These are phyloP conservation scores for Dryadula phaetusa DNA, from an alignment of 2,888 invertebrate genomes.

Conservation along the genomic window DNA sequence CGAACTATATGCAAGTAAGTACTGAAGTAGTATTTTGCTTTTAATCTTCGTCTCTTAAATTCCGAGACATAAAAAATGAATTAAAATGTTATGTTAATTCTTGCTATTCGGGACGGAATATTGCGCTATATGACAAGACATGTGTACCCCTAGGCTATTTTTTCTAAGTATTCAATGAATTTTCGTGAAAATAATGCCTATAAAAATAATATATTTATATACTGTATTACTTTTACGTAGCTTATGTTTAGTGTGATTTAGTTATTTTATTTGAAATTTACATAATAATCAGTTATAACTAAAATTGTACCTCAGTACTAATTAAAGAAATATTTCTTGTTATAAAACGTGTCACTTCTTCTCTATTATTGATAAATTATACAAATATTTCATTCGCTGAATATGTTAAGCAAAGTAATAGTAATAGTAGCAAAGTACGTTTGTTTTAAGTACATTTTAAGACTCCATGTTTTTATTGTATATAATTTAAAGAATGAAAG, in stretches of 20 bases:
- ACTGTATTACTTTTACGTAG: neutral
- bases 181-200: neutral
- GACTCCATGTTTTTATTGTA: neutral
- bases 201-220: slow-evolving; percentile 1
- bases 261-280: neutral
- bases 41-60: too few relatives aligned
- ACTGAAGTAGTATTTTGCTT: too few relatives aligned
- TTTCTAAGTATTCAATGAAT: neutral
- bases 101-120: slow-evolving; percentile 3
- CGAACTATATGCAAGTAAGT: too few relatives aligned
- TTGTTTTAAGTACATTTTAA: neutral
- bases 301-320: neutral
- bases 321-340: neutral
- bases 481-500: neutral
- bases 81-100: too few relatives aligned
- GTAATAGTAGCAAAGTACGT: too few relatives aligned
- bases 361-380: neutral
- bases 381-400: too few relatives aligned
- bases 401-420: too few relatives aligned
- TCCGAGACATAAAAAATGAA: too few relatives aligned
- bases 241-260: neutral
- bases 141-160: too few relatives aligned
- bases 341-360: neutral
- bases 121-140: neutral
- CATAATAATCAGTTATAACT: neutral